phyloP scores from a whole-genome alignment of 2,888 invertebrate species.

The Catocala fraxini region DNA sequence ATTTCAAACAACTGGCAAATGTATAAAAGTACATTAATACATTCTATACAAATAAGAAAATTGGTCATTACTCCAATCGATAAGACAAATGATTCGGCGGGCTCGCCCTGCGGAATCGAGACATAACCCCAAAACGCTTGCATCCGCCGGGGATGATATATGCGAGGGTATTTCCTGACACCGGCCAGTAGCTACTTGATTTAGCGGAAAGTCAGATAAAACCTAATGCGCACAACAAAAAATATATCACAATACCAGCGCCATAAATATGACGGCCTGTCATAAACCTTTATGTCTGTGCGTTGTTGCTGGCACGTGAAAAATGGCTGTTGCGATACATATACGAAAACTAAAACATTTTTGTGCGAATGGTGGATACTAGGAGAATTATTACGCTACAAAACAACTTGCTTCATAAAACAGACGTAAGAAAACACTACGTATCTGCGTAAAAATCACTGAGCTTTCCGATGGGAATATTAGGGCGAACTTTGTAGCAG shows the following conservation, averaged over 20 bases:
- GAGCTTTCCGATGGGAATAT: slow-evolving; percentile 26
- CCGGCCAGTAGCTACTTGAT: slow-evolving; percentile 88
- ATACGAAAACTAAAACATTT: slow-evolving; percentile 64
- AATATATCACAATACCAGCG: slow-evolving; percentile 86
- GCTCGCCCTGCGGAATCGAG: slow-evolving; percentile 72
- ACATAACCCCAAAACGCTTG: slow-evolving; percentile 82
- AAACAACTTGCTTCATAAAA: slow-evolving; percentile 61
- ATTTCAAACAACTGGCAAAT: neutral
- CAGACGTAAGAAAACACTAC: slow-evolving; percentile 40
- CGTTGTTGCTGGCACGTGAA: slow-evolving; percentile 84
- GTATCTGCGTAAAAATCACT: slow-evolving; percentile 24
- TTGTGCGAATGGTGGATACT: slow-evolving; percentile 56
- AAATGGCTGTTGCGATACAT: slow-evolving; percentile 79
- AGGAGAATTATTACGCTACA: slow-evolving; percentile 56
- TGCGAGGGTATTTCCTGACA: slow-evolving; percentile 86
- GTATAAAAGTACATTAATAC: slow-evolving; percentile 19
- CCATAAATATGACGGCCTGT: slow-evolving; percentile 87
- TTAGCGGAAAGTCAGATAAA: slow-evolving; percentile 88
- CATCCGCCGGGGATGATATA: slow-evolving; percentile 83
- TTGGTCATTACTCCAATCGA: slow-evolving; percentile 68
- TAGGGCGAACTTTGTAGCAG: slow-evolving; percentile 11
- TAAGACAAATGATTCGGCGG: slow-evolving; percentile 74
- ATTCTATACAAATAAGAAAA: slow-evolving; percentile 60
- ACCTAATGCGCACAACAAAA: slow-evolving; percentile 88
- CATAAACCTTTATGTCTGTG: slow-evolving; percentile 87